phyloP scores from a whole-genome alignment of 2,888 invertebrate genomes.

The Acronicta psi region DNA sequence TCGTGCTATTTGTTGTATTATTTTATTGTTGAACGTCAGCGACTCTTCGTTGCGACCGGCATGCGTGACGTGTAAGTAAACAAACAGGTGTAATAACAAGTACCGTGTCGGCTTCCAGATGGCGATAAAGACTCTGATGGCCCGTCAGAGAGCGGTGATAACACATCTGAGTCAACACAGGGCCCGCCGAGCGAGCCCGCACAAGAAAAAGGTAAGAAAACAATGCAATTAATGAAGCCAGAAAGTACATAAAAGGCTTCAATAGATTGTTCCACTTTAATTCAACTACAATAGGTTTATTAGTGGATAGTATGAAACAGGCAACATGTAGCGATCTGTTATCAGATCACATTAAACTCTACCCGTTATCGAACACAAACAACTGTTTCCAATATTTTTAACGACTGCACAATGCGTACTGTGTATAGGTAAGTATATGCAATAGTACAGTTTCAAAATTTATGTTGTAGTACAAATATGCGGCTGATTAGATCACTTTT shows the following conservation, averaged over 20 bases:
- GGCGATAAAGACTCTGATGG: conserved; percentile 88
- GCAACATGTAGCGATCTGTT: conserved; percentile 40
- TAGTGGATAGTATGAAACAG: conserved; percentile 33
- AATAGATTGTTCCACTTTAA: conserved; percentile 18
- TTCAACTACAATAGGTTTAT: conserved; percentile 9
- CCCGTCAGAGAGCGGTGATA: conserved; percentile 87
- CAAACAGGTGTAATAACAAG: conserved; percentile 61
- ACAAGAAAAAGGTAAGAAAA: conserved; percentile 83
- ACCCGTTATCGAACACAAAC: conserved; percentile 51
- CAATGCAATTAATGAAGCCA: conserved; percentile 15
- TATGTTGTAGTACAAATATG: conserved; percentile 13
- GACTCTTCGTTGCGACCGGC: conserved; percentile 15
- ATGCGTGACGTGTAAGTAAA: conserved; percentile 59
- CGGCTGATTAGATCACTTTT: neutral
- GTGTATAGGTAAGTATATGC: conserved; percentile 5
- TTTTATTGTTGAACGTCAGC: conserved; percentile 30
- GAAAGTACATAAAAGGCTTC: conserved; percentile 4
- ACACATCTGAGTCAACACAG: conserved; percentile 85
- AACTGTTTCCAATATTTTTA: conserved; percentile 52
- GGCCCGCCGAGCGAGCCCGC: conserved; percentile 82
- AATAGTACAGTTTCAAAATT: conserved; percentile 18
- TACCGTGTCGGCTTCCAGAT: conserved; percentile 75
- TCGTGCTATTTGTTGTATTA: conserved; percentile 34
- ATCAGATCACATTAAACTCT: conserved; percentile 53
- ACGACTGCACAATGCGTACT: conserved; percentile 26